Percentiles rank a stretch among this genome's conserved stretches.
Conservation (phyloP, 2,888 invertebrate genomes). For the Lysandra bellargus region DNA sequence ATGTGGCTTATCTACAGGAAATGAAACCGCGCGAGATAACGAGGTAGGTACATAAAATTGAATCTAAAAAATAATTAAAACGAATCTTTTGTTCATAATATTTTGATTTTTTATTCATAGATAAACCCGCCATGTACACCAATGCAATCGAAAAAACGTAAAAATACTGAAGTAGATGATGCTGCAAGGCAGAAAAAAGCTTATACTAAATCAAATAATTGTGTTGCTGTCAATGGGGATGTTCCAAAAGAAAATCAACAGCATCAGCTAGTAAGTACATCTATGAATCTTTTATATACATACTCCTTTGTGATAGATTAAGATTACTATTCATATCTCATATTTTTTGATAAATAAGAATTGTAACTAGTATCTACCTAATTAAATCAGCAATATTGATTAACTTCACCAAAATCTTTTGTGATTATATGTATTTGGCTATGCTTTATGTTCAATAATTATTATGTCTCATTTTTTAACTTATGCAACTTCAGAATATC, state of each 20-base stretch:
- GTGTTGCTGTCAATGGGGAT: constrained; percentile 4
- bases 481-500: constrained; percentile 56
- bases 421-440: too few species aligned
- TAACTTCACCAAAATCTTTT: background rate
- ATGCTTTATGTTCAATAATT: background rate
- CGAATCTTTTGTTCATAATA: background rate
- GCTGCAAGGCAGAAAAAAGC: constrained; percentile 52
- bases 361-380: too few species aligned
- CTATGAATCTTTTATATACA: constrained; percentile 1
- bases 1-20: constrained; percentile 84
- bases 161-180: constrained; percentile 69
- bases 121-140: constrained; percentile 52
- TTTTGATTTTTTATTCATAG: constrained; percentile 45
- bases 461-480: background rate
- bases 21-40: constrained; percentile 66
- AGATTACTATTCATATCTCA: too few species aligned
- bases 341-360: too few species aligned
- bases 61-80: background rate
- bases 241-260: background rate
- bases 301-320: too few species aligned
- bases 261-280: background rate
- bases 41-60: constrained; percentile 59
- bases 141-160: constrained; percentile 60
- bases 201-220: constrained; percentile 29
- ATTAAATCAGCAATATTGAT: background rate